phyloP scores from a whole-genome alignment of 1,140 invertebrate genomes.

The Belonocnema kinseyi region DNA sequence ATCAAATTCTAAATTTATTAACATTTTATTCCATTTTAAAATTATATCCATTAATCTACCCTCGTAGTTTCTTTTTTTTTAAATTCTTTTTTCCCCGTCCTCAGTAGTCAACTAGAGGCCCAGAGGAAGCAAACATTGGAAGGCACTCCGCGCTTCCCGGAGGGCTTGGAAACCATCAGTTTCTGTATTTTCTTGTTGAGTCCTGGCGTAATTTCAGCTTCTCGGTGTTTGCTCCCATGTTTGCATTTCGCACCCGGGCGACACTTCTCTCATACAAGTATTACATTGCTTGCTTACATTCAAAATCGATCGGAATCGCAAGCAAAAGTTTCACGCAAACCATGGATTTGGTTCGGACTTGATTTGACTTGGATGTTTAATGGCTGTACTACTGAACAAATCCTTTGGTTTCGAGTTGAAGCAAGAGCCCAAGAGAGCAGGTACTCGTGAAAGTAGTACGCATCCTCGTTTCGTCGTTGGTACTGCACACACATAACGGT shows the following conservation, averaged over 20 bases:
- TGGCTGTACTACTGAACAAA: neutral
- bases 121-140: constrained; percentile 8
- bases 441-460: constrained; percentile 58
- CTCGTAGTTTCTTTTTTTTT: neutral
- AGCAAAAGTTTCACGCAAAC: constrained; percentile 31
- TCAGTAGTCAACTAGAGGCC: neutral
- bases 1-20: no score
- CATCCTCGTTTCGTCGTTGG: constrained; percentile 58
- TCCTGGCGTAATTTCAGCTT: neutral
- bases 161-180: constrained; percentile 19
- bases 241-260: constrained; percentile 4
- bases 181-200: constrained; percentile 12
- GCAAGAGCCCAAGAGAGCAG: constrained; percentile 45
- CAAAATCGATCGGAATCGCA: constrained; percentile 33
- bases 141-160: neutral
- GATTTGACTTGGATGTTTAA: constrained; percentile 20
- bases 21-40: neutral
- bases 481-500: constrained; percentile 58
- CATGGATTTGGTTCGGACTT: constrained; percentile 33
- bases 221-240: constrained; percentile 7
- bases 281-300: neutral
- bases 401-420: constrained; percentile 7
- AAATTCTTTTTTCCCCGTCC: neutral
- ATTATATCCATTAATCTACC: neutral
- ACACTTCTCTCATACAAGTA: neutral